Evolutionary conservation across 2,113 vertebrate species (phyloP), one percentile per base, ranked within the genome.

Genomic region (Columbina picui): DNA sequence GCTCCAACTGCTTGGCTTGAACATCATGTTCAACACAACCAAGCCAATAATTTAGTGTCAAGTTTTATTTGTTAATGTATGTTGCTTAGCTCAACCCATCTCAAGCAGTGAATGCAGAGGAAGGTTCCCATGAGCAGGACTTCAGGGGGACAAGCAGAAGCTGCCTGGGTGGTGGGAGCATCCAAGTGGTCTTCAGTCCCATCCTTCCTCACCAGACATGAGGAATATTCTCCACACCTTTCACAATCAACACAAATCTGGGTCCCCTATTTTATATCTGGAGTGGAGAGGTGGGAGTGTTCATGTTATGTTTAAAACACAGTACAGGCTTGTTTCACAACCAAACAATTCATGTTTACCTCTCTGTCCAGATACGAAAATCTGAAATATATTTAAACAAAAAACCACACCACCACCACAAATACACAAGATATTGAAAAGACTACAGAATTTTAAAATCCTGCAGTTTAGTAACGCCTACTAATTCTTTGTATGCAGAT

Each of bases 21-120:
- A 84, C 16, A 7, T 1, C 2, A 21, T 8, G 11, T 20, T 87
- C 38, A 82, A 78, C 50, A 41, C 26, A 68, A 21, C 7, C 21
- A 60, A 3, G 64, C 30, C 19, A 74, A 45, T 65, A 77, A 8
- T 0, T 1, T 15, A 38, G 4, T 3, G 21, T 18, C 3, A 0
- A 36, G 22, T 63, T 65, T 45, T 47, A 26, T 26, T 53, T 7
- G 45, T 43, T 69, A 22, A 39, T 0, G 6, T 0, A 1, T 2
- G 6, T 22, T 23, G 36, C 49, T 49, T 25, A 41, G 50, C 50
- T 55, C 36, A 25, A 89, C 39, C 20, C n/a, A 26, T 18, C 68
- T 60, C 63, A 76, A n/a, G 5, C 9, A 61, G 39, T 0, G 1
- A 45, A 29, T 0, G 4, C 16, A 64, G 29, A 68, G 4, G 23